Percentiles rank a stretch among this genome's conserved stretches.
Conservation (phyloP, 2,888 invertebrate genomes). For the Hemithea aestivaria region DNA sequence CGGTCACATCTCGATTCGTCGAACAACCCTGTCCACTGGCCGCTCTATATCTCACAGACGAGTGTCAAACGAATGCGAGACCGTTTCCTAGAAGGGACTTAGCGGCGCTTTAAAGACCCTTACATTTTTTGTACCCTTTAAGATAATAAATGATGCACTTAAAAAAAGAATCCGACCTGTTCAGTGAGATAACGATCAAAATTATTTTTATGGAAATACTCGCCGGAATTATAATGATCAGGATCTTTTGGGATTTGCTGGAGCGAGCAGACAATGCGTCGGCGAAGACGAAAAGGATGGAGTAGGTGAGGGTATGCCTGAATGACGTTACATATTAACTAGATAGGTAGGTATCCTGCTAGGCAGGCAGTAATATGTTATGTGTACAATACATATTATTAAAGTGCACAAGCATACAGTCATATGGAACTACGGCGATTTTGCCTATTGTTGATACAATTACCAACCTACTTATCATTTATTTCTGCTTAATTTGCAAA, state of each 20-base stretch:
- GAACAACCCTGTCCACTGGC: slow-evolving; percentile 57
- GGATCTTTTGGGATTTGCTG: slow-evolving; percentile 73
- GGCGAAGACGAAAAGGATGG: slow-evolving; percentile 53
- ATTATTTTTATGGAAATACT: slow-evolving; percentile 77
- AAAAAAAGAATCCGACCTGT: slow-evolving; percentile 77
- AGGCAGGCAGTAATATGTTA: too few species aligned
- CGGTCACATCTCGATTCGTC: slow-evolving; percentile 50
- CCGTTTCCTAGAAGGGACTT: slow-evolving; percentile 72
- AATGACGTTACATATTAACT: too few species aligned
- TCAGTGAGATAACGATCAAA: slow-evolving; percentile 73
- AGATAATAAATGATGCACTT: slow-evolving; percentile 77
- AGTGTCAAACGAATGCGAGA: slow-evolving; percentile 73
- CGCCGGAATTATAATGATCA: slow-evolving; percentile 74
- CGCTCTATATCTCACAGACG: slow-evolving; percentile 70
- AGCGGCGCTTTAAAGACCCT: slow-evolving; percentile 73
- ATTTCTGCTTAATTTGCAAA: too few species aligned
- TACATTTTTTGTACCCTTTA: slow-evolving; percentile 68
- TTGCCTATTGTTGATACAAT: too few species aligned
- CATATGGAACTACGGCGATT: too few species aligned
- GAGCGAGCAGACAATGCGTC: slow-evolving; percentile 75
- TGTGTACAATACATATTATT: too few species aligned
- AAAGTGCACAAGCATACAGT: too few species aligned
- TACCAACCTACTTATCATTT: too few species aligned
- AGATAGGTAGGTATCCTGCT: too few species aligned
- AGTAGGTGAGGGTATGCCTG: slow-evolving; percentile 36